Evolutionary conservation across 2,888 invertebrate genomes (phyloP).

Genomic region (Melolontha melolontha): DNA sequence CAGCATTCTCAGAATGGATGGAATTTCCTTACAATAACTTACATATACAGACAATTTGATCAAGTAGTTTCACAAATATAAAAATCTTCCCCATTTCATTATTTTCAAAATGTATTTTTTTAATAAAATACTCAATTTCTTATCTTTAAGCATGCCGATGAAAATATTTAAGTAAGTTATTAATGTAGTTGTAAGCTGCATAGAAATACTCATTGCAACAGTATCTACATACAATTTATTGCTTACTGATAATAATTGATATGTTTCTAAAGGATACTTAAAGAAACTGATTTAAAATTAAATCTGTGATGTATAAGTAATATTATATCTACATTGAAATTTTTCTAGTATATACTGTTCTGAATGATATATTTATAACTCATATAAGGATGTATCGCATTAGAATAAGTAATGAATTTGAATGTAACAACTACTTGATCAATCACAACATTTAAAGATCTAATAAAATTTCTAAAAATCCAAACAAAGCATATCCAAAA

Average conservation of each 20-base stretch:
- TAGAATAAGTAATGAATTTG: neutral
- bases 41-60: conserved; percentile 43
- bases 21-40: conserved; percentile 49
- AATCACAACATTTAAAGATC: conserved; percentile 33
- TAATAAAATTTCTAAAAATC: conserved; percentile 33
- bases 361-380: no score
- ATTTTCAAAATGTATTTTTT: no score
- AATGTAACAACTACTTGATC: conserved; percentile 17
- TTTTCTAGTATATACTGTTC: neutral
- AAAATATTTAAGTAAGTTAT: conserved; percentile 7
- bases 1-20: conserved; percentile 47
- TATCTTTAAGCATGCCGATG: no score
- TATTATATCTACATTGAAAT: neutral
- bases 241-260: no score
- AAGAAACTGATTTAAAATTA: no score
- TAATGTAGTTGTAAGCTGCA: neutral
- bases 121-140: no score
- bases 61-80: conserved; percentile 17
- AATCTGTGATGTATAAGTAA: no score
- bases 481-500: conserved; percentile 32
- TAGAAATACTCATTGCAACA: no score
- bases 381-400: neutral
- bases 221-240: no score
- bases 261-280: no score
- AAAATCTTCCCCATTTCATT: no score